These are phyloP conservation scores for Aricia agestis DNA, from an alignment of 1,140 invertebrate genomes.

Conservation along the genomic window DNA sequence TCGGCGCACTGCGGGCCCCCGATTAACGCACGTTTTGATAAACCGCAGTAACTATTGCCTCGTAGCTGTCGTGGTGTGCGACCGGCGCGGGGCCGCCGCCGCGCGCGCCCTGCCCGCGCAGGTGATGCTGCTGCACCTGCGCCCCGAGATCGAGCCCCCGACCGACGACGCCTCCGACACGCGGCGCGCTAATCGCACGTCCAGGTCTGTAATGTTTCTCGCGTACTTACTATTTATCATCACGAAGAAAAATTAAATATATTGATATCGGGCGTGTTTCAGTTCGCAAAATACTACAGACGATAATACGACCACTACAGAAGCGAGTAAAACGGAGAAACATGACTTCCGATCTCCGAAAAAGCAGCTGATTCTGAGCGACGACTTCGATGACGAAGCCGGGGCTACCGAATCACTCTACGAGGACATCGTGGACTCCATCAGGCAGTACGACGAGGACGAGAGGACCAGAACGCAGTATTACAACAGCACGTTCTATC, in stretches of 20 bases:
- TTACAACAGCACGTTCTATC: conserved; percentile 25
- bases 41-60: conserved; percentile 12
- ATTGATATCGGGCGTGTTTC: neutral
- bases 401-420: conserved; percentile 24
- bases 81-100: neutral
- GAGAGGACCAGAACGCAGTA: conserved; percentile 20
- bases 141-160: neutral
- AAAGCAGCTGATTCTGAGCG: conserved; percentile 25
- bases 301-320: neutral
- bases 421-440: conserved; percentile 33
- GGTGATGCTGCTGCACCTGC: conserved; percentile 10
- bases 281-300: neutral
- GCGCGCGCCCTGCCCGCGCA: neutral
- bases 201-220: neutral
- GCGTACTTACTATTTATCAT: no score
- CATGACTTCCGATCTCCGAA: neutral
- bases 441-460: conserved; percentile 28
- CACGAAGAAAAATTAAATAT: neutral
- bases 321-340: conserved; percentile 1
- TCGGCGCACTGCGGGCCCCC: neutral
- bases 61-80: conserved; percentile 14
- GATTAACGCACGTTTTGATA: conserved; percentile 6
- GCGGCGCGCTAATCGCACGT: neutral
- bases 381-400: neutral
- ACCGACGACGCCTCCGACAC: neutral